Evolutionary conservation across 2,113 vertebrate species (phyloP).

Genomic region (Strix uralensis): DNA sequence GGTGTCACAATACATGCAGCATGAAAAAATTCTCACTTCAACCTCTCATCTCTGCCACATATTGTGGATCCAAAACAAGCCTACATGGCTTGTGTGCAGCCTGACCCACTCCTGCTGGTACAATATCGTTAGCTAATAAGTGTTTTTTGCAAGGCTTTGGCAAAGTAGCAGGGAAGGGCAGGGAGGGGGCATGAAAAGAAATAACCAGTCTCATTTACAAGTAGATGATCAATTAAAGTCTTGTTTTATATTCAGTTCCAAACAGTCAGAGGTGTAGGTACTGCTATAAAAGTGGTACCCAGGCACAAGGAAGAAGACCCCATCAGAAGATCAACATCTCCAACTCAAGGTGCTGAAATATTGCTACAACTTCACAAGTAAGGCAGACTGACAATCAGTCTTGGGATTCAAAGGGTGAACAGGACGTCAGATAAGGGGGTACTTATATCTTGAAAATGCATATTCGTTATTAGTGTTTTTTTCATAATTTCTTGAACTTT

Average conservation of each 20-base stretch:
- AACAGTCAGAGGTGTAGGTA: no score
- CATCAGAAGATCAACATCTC: background rate
- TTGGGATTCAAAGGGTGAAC: background rate
- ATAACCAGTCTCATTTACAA: background rate
- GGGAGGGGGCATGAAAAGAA: background rate
- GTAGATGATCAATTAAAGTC: background rate
- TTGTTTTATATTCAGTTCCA: background rate
- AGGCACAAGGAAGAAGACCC: background rate
- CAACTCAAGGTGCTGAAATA: background rate
- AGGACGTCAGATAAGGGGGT: background rate
- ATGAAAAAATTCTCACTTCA: background rate
- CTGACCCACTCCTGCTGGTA: background rate
- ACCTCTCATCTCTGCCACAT: accelerated
- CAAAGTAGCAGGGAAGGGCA: background rate
- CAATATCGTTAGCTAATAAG: background rate
- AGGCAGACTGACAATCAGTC: background rate
- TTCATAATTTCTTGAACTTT: background rate
- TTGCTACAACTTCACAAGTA: background rate
- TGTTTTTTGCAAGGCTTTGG: background rate
- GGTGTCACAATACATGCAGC: background rate
- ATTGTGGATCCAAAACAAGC: background rate
- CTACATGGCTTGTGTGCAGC: background rate
- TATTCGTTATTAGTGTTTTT: background rate
- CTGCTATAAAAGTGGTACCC: background rate
- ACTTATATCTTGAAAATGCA: background rate